Base-by-base conservation (phyloP, 2,888 invertebrate genomes). In the Drepanosiphum platanoidis region DNA sequence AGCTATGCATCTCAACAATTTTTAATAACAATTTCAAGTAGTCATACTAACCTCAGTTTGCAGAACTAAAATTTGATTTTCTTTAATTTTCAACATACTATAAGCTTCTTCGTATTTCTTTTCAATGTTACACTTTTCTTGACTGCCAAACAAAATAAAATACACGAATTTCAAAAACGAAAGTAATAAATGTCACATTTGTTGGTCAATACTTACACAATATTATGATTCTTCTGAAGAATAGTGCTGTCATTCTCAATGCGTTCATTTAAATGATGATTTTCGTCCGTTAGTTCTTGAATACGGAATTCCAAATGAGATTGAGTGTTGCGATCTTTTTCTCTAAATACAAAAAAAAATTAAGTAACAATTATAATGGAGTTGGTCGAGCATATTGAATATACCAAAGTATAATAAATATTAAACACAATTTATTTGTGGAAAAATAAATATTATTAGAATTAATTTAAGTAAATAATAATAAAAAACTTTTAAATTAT, bases 241-340 rank as follows among this genome's bases (percentile, higher is more conserved):
- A n/a, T 11, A 58, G 8, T 77, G 5, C 22, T n/a, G 9, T 32
- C n/a, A n/a, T 5, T 3, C 77, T 84, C 84, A 36, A 84, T 84
- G 8, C 32, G 75, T 70, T 84, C 84, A 77, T 84, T 84, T 5
- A 84, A 75, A 84, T 30, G 77, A 68, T 84, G 84, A 36, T 84
- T 84, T 84, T 84, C 84, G 58, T 84, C 84, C 11, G 84, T 84
- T 52, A 84, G 70, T 22, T 84, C 84, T 84, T 84, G 84, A 70
- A 84, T 68, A 58, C 84, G 77, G 39, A 84, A 84, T 77, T 84
- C 84, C 30, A 84, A 77, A 68, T 84, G 84, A 15, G 46, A 66
- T 68, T 68, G 84, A 8, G 61, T 18, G 58, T 32, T 68, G 1
- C 18, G 39, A 46, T 70, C n/a, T n/a, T 68, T 84, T 58, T 84